A percentile compares a stretch with the other conserved stretches of the same genome.
Evolutionary conservation across 2,888 invertebrate species (phyloP).

Genomic region (Brachyptera putata): DNA sequence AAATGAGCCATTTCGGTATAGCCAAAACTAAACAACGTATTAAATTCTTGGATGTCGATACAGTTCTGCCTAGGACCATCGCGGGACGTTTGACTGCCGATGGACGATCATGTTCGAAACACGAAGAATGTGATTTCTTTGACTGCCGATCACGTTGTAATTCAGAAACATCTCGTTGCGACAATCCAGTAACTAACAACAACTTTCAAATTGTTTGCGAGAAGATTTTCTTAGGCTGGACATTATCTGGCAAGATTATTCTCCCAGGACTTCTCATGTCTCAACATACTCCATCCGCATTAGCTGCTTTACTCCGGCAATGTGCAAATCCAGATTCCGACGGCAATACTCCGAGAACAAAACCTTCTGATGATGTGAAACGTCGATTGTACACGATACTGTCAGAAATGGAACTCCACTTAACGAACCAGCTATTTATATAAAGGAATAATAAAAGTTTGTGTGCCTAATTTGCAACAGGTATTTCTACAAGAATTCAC

Average conservation of each 20-base stretch:
- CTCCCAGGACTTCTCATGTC: slow-evolving; percentile 59
- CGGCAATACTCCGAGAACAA: slow-evolving; percentile 47
- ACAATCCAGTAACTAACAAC: slow-evolving; percentile 54
- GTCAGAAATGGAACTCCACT: slow-evolving; percentile 40
- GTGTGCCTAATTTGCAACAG: too few species aligned
- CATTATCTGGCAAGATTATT: slow-evolving; percentile 55
- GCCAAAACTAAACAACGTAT: slow-evolving; percentile 49
- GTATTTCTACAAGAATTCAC: too few species aligned
- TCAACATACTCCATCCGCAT: slow-evolving; percentile 53
- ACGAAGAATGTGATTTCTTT: slow-evolving; percentile 63
- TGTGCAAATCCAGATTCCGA: slow-evolving; percentile 48
- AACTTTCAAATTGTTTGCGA: slow-evolving; percentile 63
- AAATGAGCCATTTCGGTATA: slow-evolving; percentile 62
- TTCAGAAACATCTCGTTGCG: slow-evolving; percentile 50
- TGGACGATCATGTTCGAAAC: slow-evolving; percentile 49
- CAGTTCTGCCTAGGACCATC: slow-evolving; percentile 55
- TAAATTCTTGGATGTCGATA: slow-evolving; percentile 61
- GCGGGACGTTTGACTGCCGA: slow-evolving; percentile 49
- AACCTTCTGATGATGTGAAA: slow-evolving; percentile 48
- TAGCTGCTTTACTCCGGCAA: slow-evolving; percentile 54
- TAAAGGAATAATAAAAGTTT: neutral
- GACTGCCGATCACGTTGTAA: slow-evolving; percentile 63
- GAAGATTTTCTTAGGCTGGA: slow-evolving; percentile 61
- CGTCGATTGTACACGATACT: slow-evolving; percentile 52
- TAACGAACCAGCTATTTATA: slow-evolving; percentile 9